Base-by-base conservation (phyloP, 2,888 invertebrate species). In the Idaea biselata region DNA sequence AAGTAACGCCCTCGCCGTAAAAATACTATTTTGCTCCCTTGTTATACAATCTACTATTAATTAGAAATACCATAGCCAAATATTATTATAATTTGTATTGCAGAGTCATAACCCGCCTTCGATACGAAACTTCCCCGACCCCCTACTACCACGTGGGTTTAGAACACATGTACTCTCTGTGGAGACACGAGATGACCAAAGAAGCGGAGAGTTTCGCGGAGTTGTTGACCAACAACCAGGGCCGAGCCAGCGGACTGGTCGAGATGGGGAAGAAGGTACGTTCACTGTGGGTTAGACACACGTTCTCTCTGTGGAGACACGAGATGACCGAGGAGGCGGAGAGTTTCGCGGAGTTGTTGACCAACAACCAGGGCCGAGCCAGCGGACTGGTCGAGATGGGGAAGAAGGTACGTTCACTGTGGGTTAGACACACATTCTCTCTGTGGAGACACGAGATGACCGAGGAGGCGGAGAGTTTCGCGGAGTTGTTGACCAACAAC, bases 381-480 rank as follows among this genome's bases (percentile, higher is more conserved):
- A 93, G 86, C 70, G 93, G 93, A 0, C 74, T 93, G 1, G 63
- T 88, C 0, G 95, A 95, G 75, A 76, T 95, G 0, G 80, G 90
- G 1, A 95, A 95, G 73, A 95, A 95, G 86, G 87, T 89, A 65
- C 0, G 11, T 14, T n/a, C 89, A 91, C 79, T 1, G 70, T 8
- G 93, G 92, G 0, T 82, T 94, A 71, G 89, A 93, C 91, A 95
- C 74, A 94, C 94, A 77, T 94, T 89, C 66, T 93, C 93, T 67
- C 83, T 97, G 72, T 97, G 97, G 97, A 93, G 95, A 31, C 95
- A 96, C 82, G 95, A 95, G 94, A 96, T 97, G 95, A 93, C 93
- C 0, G 93, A 94, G 73, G 97, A 97, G 83, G 86, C 89, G 0
- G 89, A 93, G 2, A 91, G 94, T 78, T 97, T 97, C 79, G 93